A percentile compares a stretch with the other conserved stretches of the same genome.
These are phyloP conservation scores for Drosophila koepferae DNA, from an alignment of 2,888 invertebrate genomes.

Conservation along the genomic window DNA sequence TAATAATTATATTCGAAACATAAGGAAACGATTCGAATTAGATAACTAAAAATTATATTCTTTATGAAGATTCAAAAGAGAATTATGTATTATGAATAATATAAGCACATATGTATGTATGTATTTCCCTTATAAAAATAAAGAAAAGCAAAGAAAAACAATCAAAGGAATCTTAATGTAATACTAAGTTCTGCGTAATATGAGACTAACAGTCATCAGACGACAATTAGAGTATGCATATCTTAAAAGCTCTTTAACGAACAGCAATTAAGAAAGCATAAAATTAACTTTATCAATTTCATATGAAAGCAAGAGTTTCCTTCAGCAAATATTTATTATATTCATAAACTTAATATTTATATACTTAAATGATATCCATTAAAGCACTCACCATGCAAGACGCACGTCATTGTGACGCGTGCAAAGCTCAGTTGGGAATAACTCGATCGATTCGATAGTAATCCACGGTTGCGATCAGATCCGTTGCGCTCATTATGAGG, in stretches of 20 bases:
- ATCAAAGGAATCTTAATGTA: no score
- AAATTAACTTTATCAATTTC: neutral
- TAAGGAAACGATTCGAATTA: neutral
- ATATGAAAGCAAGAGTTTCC: no score
- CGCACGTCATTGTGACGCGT: conserved; percentile 33
- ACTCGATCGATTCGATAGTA: conserved; percentile 38
- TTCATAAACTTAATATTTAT: neutral
- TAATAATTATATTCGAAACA: neutral
- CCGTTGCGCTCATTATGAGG: conserved; percentile 69
- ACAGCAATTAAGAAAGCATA: neutral
- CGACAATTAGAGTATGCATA: neutral
- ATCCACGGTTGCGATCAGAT: conserved; percentile 37
- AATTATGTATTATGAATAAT: no score
- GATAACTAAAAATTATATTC: no score
- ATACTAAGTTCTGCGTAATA: no score
- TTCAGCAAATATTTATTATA: neutral
- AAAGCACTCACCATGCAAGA: conserved; percentile 33
- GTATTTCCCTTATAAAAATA: no score
- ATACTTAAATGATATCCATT: neutral
- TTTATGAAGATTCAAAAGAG: no score
- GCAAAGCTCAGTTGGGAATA: conserved; percentile 36
- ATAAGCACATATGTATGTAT: no score
- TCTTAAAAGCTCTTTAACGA: neutral
- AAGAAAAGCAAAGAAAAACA: no score
- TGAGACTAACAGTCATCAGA: neutral